Conservation (phyloP, 2,113 vertebrate species). For the Alethe castanea region DNA sequence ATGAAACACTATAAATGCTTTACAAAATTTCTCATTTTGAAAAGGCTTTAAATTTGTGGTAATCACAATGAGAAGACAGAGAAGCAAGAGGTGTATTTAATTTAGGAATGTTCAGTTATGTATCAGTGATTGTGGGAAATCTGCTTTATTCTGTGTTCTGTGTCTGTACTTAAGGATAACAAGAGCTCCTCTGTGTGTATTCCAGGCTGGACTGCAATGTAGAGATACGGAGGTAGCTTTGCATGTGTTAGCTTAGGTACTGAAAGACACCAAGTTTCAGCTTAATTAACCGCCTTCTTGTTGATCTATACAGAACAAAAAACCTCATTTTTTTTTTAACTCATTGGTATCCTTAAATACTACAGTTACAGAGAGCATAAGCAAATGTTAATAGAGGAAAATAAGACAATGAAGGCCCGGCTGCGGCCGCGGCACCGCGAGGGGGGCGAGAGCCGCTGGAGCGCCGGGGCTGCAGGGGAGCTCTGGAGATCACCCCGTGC, state of each 20-base stretch:
- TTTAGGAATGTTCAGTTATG: background rate
- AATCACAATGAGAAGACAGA: background rate
- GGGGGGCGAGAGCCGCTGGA: background rate
- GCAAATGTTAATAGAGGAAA: background rate
- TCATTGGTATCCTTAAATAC: background rate
- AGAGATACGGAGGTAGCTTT: background rate
- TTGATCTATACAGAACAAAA: background rate
- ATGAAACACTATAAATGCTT: background rate
- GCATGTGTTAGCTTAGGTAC: background rate
- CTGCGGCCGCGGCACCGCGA: background rate
- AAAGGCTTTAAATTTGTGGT: background rate
- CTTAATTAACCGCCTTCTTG: background rate
- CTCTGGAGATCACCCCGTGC: no score
- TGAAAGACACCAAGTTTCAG: background rate
- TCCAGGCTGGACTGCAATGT: background rate
- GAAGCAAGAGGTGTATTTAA: background rate
- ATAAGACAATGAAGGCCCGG: background rate
- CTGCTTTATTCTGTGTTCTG: background rate
- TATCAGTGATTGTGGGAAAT: background rate
- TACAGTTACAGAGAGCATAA: background rate
- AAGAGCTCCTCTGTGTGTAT: background rate
- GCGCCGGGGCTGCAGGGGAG: background rate
- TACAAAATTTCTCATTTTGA: background rate
- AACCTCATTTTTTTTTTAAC: background rate
- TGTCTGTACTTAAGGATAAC: background rate